Conservation (phyloP, 2,888 invertebrate genomes). For the Zaprionus bogoriensis region DNA sequence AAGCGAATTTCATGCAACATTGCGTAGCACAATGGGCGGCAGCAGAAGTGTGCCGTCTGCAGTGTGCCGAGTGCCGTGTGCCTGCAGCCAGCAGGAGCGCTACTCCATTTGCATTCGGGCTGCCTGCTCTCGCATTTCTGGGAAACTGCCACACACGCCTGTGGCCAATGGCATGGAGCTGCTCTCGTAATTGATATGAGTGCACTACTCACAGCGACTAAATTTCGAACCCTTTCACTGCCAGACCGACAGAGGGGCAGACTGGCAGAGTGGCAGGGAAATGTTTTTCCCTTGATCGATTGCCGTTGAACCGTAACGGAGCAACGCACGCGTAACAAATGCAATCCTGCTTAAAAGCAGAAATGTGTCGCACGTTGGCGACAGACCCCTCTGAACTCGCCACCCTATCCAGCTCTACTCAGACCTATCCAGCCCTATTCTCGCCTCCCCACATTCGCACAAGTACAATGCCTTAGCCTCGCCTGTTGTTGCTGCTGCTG, state of each 20-base stretch:
- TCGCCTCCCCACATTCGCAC: conserved; percentile 26
- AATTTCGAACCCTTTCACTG: conserved; percentile 54
- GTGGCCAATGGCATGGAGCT: conserved; percentile 12
- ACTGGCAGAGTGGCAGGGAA: conserved; percentile 37
- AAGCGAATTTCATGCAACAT: conserved; percentile 69
- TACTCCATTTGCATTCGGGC: conserved; percentile 44
- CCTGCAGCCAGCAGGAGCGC: conserved; percentile 47
- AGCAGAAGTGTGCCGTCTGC: conserved; percentile 50
- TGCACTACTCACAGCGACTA: conserved; percentile 79
- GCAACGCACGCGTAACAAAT: conserved; percentile 76
- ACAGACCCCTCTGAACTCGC: conserved; percentile 29
- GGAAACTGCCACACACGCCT: conserved; percentile 29
- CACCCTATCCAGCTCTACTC: neutral
- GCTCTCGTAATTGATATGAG: conserved; percentile 61
- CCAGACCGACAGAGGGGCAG: conserved; percentile 15
- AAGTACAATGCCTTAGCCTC: conserved; percentile 61
- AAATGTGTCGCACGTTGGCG: conserved; percentile 79
- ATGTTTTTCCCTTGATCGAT: conserved; percentile 78
- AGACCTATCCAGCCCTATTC: neutral
- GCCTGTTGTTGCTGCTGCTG: conserved; percentile 49
- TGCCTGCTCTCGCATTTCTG: conserved; percentile 11
- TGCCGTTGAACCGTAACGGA: conserved; percentile 74
- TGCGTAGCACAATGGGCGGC: conserved; percentile 48
- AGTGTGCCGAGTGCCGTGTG: conserved; percentile 12
- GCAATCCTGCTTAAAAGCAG: conserved; percentile 80